Conservation (phyloP, 2,113 vertebrate species). For the Gopherus evgoodei region DNA sequence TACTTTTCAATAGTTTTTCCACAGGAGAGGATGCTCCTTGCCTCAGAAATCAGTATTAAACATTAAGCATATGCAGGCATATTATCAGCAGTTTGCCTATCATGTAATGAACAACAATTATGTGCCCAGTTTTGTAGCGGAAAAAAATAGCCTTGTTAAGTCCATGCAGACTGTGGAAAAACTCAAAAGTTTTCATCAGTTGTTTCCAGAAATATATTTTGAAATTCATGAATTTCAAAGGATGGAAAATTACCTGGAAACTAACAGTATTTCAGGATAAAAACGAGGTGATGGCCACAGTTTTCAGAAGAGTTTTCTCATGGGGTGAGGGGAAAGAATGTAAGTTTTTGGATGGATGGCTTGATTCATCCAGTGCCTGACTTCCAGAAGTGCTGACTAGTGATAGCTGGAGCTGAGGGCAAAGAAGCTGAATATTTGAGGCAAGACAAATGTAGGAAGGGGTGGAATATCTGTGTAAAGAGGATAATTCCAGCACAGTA, state of each 20-base stretch:
- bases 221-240: neutral
- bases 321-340: neutral
- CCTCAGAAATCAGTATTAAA: neutral
- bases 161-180: neutral
- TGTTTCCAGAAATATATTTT: conserved; percentile 6
- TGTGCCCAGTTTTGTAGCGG: neutral
- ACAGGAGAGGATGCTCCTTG: neutral
- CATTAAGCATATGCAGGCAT: neutral
- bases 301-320: conserved; percentile 11
- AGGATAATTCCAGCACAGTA: neutral
- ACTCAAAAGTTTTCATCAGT: neutral
- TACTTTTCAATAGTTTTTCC: neutral
- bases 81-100: neutral
- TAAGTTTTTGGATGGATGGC: neutral
- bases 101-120: neutral
- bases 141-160: neutral
- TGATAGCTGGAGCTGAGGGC: neutral
- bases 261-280: neutral
- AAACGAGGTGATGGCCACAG: neutral
- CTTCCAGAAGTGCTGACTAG: neutral
- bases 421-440: neutral
- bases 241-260: neutral
- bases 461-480: neutral
- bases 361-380: neutral
- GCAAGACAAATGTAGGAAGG: neutral